A percentile compares a stretch with the other conserved stretches of the same genome.
Conservation (phyloP, 2,797 vertebrate genomes). For the Amblyraja radiata region DNA sequence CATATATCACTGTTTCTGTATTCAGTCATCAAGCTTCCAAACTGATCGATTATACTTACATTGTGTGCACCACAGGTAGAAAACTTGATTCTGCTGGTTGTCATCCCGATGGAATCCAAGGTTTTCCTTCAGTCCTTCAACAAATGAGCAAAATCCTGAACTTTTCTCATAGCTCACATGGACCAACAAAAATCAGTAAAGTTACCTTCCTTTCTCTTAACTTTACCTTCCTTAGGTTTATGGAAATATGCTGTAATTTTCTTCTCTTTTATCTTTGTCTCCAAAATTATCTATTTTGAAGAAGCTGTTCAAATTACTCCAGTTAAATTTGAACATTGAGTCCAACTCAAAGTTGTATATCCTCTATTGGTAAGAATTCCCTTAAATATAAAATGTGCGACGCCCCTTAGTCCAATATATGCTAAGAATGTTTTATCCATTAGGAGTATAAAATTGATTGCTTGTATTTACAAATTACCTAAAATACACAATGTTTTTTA, state of each 20-base stretch:
- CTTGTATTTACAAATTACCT: background rate
- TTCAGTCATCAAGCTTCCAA: background rate
- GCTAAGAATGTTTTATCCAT: background rate
- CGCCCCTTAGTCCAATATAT: background rate
- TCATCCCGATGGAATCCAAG: conserved; percentile 65
- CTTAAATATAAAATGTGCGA: background rate
- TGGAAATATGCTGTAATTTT: background rate
- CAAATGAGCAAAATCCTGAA: conserved; percentile 87
- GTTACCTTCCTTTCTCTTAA: background rate
- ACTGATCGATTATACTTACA: background rate
- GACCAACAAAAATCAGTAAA: conserved; percentile 55
- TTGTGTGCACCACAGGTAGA: conserved; percentile 57
- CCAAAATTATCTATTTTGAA: background rate
- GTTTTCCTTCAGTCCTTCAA: conserved; percentile 78
- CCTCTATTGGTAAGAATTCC: background rate
- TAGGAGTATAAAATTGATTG: background rate
- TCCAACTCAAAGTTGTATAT: background rate
- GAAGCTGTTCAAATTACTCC: background rate
- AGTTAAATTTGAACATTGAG: background rate
- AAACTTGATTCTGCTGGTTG: conserved; percentile 56
- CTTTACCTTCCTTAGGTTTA: background rate
- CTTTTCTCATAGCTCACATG: conserved; percentile 53
- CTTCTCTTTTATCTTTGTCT: background rate
- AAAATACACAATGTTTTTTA: background rate
- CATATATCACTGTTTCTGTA: background rate